Evolutionary conservation across 1,140 invertebrate genomes (phyloP), one percentile per base, ranked within the genome.

Genomic region (Pararge aegeria): DNA sequence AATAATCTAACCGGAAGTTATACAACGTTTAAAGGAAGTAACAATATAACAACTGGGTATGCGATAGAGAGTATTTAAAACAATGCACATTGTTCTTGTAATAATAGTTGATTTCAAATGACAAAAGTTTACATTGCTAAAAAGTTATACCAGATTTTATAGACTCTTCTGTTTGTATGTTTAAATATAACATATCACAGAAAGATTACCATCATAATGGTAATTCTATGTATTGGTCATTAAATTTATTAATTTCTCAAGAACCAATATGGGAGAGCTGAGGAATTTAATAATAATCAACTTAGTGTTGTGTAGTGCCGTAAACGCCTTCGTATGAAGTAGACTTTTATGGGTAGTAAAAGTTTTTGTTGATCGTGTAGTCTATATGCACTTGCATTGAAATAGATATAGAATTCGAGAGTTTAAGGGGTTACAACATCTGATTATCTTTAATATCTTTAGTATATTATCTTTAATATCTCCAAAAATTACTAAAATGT

Each of bases 1-100:
- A 15, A 16, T 42, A 49, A 49, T 55, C 50, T 40, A 61, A 55
- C 58, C 51, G 42, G 58, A 61, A 40, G 37, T 61, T 55, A 55
- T 42, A 52, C 34, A 55, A 55, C 16, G 6, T 27, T 9, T 42
- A 12, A 12, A 34, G 16, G 37, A 52, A 37, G 46, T 18, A 50
- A 54, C 5, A 15, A 40, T 16, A 40, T 13, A 37, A 61, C 42
- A 30, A 55, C 0, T 16, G n/a, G 7, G 3, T 7, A 24, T 24
- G 24, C 7, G 7, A 10, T 10, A 34, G 0, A 2, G 30, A 34
- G 12, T 10, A 34, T 27, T 27, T 4, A 10, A 12, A 34, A 34
- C 30, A 34, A 34, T 34, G 30, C 3, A 12, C 9, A 34, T 34
- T 34, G 12, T 27, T 5, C 4, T 7, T 5, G 5, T 4, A 27